A percentile compares a stretch with the other conserved stretches of the same genome.
phyloP scores from a whole-genome alignment of 1,140 invertebrate species.

The Hylaeus anthracinus region DNA sequence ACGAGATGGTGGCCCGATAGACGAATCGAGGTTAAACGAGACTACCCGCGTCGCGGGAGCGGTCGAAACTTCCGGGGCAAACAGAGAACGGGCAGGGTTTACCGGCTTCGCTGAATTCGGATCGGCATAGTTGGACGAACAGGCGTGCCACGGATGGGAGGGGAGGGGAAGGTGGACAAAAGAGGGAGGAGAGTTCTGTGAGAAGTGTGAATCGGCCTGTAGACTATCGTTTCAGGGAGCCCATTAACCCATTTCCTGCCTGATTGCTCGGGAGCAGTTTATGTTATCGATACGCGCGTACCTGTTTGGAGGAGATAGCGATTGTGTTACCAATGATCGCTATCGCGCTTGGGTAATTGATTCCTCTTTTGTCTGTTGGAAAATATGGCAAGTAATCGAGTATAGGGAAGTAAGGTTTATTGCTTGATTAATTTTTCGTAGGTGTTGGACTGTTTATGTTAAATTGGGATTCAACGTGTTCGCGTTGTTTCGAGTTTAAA shows the following conservation, averaged over 20 bases:
- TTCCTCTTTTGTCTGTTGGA: not conserved
- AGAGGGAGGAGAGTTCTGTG: not conserved
- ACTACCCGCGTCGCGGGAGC: slow-evolving; percentile 25
- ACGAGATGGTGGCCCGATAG: slow-evolving; percentile 38
- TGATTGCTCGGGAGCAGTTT: slow-evolving; percentile 52
- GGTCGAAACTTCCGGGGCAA: slow-evolving; percentile 48
- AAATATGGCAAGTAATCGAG: too few relatives aligned
- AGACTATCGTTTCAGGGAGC: slow-evolving; percentile 43
- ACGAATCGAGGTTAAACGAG: slow-evolving; percentile 56
- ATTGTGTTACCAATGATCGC: slow-evolving; percentile 5
- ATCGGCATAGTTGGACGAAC: slow-evolving; percentile 35
- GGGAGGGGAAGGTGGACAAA: not conserved
- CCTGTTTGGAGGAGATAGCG: slow-evolving; percentile 1
- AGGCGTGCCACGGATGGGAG: not conserved
- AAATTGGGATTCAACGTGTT: too few relatives aligned
- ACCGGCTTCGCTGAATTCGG: slow-evolving; percentile 23
- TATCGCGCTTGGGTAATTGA: not conserved
- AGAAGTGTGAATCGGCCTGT: slow-evolving; percentile 16
- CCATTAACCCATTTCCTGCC: slow-evolving; percentile 65
- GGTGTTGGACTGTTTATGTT: too few relatives aligned
- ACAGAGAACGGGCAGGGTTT: slow-evolving; percentile 36
- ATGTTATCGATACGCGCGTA: slow-evolving; percentile 50
- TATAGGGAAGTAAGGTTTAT: too few relatives aligned
- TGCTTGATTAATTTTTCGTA: too few relatives aligned
- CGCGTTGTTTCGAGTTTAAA: too few relatives aligned